phyloP scores from a whole-genome alignment of 2,888 invertebrate genomes.

The Seira musarum region DNA sequence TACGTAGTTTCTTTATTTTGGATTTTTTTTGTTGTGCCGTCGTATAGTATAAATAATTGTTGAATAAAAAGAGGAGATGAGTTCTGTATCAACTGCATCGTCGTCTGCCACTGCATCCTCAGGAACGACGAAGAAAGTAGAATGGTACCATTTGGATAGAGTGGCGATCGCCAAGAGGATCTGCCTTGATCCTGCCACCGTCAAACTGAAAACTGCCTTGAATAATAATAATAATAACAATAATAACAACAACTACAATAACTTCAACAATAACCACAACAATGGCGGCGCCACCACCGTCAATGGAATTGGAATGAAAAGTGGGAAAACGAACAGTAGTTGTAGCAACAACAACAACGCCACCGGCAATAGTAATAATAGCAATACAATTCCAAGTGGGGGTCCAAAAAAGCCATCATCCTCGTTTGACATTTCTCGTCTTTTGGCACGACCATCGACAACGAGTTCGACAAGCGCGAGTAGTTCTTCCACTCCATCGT shows the following conservation, averaged over 20 bases:
- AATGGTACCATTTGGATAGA: slow-evolving; percentile 63
- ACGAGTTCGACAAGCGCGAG: background rate
- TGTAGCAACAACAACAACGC: background rate
- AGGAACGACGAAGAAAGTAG: slow-evolving; percentile 54
- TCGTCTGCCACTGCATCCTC: slow-evolving; percentile 46
- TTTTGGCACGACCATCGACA: background rate
- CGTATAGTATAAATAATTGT: no score
- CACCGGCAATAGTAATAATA: background rate
- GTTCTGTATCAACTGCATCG: slow-evolving; percentile 59
- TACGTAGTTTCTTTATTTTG: no score
- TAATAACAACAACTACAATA: slow-evolving; percentile 22
- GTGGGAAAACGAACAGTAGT: slow-evolving; percentile 21
- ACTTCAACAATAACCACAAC: slow-evolving; percentile 3
- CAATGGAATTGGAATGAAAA: slow-evolving; percentile 11
- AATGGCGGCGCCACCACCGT: background rate
- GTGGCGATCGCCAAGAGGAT: slow-evolving; percentile 60
- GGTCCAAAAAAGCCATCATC: slow-evolving; percentile 24
- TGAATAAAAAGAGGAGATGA: slow-evolving; percentile 53
- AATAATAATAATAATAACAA: slow-evolving; percentile 59
- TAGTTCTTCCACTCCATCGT: background rate
- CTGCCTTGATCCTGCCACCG: slow-evolving; percentile 54
- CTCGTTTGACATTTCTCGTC: slow-evolving; percentile 35
- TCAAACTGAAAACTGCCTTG: slow-evolving; percentile 58
- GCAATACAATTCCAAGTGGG: background rate
- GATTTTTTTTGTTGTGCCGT: background rate